Base-by-base conservation (phyloP, 2,797 vertebrate genomes). In the Coccyzus lansbergi region DNA sequence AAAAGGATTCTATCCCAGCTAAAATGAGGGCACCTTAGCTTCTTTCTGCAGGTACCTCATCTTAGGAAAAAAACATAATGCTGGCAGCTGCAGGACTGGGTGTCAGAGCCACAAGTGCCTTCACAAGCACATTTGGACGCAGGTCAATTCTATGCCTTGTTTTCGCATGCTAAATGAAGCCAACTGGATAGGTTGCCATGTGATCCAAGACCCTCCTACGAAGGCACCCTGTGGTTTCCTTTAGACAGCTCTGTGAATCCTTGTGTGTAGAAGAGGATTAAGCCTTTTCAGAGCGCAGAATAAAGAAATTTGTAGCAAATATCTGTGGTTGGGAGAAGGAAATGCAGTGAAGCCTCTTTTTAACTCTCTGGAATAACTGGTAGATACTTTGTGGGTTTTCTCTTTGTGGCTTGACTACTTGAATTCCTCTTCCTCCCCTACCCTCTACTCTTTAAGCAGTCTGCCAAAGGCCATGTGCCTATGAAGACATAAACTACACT, bases 401-500 rank as follows among this genome's bases (percentile, higher is more conserved):
- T 28, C 12, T 16, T 38, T 13, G 25, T 31, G 42, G 15, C 28
- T 84, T 36, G 19, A 14, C 31, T 62, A 12, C 20, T 81, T 36
- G 34, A 49, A 48, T 67, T 65, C 33, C 22, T 76, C 12, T 56
- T 58, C 33, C 21, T 2, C 6, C 13, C 68, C 40, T 6, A 33
- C 8, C 9, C 3, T 21, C 4, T 1, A 1, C 36, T 34, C 31
- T 17, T 6, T 11, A 10, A 15, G 40, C 4, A 2, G 25, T 42
- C 24, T 63, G 36, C 28, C 31, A 26, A 36, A 64, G 34, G n/a
- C n/a, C 1, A 0, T n/a, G 26, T 6, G n/a, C 26, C 12, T 26
- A 6, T 59, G 10, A 3, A 6, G 38, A 49, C 22, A 1, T 15
- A 7, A 3, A 2, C 34, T 5, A 0, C 6, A 4, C n/a, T 4